Conservation (phyloP, 2,113 vertebrate genomes). For the Oncorhynchus mykiss region DNA sequence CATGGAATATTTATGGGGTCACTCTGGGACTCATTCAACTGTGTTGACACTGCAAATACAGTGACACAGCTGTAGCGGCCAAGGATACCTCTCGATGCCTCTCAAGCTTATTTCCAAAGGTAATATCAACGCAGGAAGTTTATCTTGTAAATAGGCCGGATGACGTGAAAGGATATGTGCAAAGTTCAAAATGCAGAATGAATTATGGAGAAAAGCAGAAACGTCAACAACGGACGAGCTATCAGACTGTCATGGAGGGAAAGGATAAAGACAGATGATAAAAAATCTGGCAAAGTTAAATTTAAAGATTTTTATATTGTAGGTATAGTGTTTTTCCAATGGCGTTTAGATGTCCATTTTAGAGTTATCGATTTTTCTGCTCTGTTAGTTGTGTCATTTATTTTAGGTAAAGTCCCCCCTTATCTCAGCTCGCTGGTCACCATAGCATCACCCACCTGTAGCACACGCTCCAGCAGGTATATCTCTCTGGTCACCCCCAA, state of each 20-base stretch:
- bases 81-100: conserved; percentile 36
- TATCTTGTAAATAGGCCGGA: conserved; percentile 35
- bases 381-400: conserved; percentile 39
- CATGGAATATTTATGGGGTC: conserved; percentile 55
- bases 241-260: not conserved
- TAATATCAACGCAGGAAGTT: conserved; percentile 37
- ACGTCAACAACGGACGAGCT: not conserved
- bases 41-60: conserved; percentile 54
- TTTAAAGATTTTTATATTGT: not conserved
- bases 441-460: no score
- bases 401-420: not conserved
- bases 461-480: no score
- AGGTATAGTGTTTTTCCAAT: conserved; percentile 13
- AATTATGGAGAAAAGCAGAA: conserved; percentile 34
- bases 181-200: not conserved
- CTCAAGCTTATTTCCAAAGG: conserved; percentile 7
- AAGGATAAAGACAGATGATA: not conserved
- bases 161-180: conserved; percentile 29
- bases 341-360: conserved; percentile 50
- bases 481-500: no score
- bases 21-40: conserved; percentile 38
- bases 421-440: no score
- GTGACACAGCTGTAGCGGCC: conserved; percentile 28
- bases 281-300: not conserved
- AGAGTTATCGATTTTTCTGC: conserved; percentile 13